Base-by-base conservation (phyloP, 2,113 vertebrate genomes). In the Albula glossodonta region DNA sequence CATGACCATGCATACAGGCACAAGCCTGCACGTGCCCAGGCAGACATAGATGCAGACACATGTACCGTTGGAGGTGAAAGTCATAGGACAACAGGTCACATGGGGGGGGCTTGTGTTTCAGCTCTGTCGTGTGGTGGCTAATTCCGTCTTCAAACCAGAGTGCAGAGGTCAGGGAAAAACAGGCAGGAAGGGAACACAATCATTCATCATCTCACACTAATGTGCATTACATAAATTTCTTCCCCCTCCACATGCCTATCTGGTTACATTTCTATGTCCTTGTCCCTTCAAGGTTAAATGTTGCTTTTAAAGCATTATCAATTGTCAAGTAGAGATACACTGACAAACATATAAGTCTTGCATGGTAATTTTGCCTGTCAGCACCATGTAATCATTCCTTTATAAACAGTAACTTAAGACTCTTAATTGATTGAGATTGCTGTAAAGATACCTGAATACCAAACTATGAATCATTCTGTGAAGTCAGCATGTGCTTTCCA, bases 201-300 rank as follows among this genome's bases (percentile, higher is more conserved):
- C 93, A 83, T 83, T 94, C 92, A 88, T 88, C 92, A 87, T 66
- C 84, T 8, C 89, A 88, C 84, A 92, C 91, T 92, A 91, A 86
- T 84, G 60, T 80, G 82, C 80, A 50, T 51, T 12, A 77, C 57
- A 15, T 15, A 49, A 78, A 51, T 15, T 80, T 48, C 49, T 51
- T 51, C 79, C 56, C 41, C 70, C 31, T 31, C 85, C 50, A 77
- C 83, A 84, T 89, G 83, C 0, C 0, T 85, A 87, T 86, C 79
- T 85, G 15, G 83, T 78, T 82, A 78, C 82, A 50, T 48, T 13
- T 74, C 48, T 66, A 49, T 86, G 86, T 17, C 90, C 87, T 89
- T 91, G 83, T 83, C 83, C 63, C 22, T 57, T 83, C 89, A 93
- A 93, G 92, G 93, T 92, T 84, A 91, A 25, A 25, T 17, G 57